Conservation (phyloP, 2,888 invertebrate genomes). For the Erebia epiphron region DNA sequence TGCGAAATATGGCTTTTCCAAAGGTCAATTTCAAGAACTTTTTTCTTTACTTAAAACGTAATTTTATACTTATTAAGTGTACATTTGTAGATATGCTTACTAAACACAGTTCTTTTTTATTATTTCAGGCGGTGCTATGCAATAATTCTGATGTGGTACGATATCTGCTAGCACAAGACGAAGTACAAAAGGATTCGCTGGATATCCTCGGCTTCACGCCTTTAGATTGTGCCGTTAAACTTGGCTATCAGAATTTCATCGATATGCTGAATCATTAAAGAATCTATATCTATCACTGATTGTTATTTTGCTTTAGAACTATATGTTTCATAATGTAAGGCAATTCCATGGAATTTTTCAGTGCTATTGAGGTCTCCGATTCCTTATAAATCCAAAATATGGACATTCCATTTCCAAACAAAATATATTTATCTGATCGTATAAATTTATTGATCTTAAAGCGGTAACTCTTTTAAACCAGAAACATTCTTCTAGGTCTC, state of each 20-base stretch:
- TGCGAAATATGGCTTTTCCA: too few relatives aligned
- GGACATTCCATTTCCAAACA: too few relatives aligned
- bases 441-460: too few relatives aligned
- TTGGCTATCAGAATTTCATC: conserved; percentile 42
- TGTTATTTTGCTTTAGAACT: neutral
- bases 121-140: conserved; percentile 83
- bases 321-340: too few relatives aligned
- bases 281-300: neutral
- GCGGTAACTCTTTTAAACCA: too few relatives aligned
- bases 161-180: conserved; percentile 78
- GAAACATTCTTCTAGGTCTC: too few relatives aligned
- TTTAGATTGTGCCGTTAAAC: conserved; percentile 74
- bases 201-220: conserved; percentile 84
- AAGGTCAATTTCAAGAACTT: too few relatives aligned
- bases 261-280: conserved; percentile 40
- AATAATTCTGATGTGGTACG: conserved; percentile 73
- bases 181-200: conserved; percentile 51
- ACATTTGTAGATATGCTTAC: neutral
- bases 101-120: neutral
- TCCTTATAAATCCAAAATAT: neutral
- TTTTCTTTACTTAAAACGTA: neutral
- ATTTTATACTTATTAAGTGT: neutral
- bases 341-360: neutral
- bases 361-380: neutral
- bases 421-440: too few relatives aligned